phyloP scores from a whole-genome alignment of 2,888 invertebrate genomes.

The Megaustenia siamemsis region DNA sequence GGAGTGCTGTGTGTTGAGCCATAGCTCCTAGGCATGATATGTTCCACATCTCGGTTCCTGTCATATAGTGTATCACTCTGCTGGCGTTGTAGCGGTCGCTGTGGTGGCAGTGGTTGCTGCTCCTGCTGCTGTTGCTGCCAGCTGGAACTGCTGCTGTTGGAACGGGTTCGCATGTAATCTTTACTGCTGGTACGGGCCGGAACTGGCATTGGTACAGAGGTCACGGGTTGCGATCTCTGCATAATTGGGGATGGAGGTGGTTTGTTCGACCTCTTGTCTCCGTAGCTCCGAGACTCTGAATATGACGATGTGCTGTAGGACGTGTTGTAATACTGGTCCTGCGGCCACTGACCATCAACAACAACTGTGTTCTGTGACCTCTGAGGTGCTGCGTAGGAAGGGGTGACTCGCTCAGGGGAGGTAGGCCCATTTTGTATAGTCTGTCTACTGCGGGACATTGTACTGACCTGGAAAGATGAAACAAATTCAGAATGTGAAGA shows the following conservation, averaged over 20 bases:
- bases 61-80: conserved; percentile 64
- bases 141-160: conserved; percentile 65
- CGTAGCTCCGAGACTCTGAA: conserved; percentile 54
- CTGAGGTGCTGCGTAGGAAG: conserved; percentile 55
- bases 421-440: conserved; percentile 66
- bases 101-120: conserved; percentile 40
- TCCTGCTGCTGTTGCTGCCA: conserved; percentile 56
- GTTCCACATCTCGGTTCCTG: conserved; percentile 57
- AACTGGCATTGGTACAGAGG: conserved; percentile 61
- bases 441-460: conserved; percentile 61
- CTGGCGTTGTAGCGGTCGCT: conserved; percentile 60
- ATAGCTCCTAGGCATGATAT: conserved; percentile 46
- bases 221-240: conserved; percentile 61
- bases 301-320: conserved; percentile 53
- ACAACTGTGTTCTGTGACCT: conserved; percentile 60
- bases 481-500: no score
- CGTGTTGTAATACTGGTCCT: conserved; percentile 57
- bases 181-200: conserved; percentile 71
- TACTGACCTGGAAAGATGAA: conserved; percentile 63
- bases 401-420: conserved; percentile 62
- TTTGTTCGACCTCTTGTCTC: conserved; percentile 61
- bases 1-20: conserved; percentile 58
- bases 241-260: conserved; percentile 69
- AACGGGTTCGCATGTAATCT: conserved; percentile 70
- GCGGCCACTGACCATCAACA: conserved; percentile 57